A percentile compares a stretch with the other conserved stretches of the same genome.
Evolutionary conservation across 1,140 invertebrate genomes (phyloP).

Genomic region (Pachypsylla venusta): DNA sequence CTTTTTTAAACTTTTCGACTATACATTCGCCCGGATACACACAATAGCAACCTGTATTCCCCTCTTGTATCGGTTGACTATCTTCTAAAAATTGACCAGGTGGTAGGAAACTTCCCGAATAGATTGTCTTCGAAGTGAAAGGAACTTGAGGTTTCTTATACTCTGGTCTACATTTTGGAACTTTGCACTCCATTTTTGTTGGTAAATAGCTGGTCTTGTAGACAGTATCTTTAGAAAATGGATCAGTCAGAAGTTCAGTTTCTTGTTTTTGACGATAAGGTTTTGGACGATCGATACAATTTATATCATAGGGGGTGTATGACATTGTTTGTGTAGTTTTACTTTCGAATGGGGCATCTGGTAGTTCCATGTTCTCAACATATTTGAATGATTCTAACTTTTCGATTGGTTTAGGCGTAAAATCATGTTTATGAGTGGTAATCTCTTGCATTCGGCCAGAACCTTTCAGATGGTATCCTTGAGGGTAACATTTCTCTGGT

Average conservation of each 20-base stretch:
- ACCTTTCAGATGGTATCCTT: constrained; percentile 20
- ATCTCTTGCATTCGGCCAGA: constrained; percentile 19
- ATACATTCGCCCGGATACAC: constrained; percentile 20
- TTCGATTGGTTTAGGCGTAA: constrained; percentile 19
- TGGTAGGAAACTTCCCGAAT: not conserved
- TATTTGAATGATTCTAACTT: constrained; percentile 14
- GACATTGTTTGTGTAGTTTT: constrained; percentile 20
- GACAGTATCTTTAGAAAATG: not conserved
- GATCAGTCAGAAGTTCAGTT: not conserved
- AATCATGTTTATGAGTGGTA: constrained; percentile 22
- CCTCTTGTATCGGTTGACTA: not conserved
- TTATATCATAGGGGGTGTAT: constrained; percentile 17
- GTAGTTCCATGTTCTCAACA: constrained; percentile 18
- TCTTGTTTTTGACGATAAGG: not conserved
- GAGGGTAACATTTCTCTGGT: constrained; percentile 14
- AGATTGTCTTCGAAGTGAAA: not conserved
- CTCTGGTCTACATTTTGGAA: not conserved
- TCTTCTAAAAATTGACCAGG: not conserved
- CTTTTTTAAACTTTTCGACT: not conserved
- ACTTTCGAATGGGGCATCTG: constrained; percentile 19
- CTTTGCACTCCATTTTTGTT: not conserved
- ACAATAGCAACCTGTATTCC: constrained; percentile 19
- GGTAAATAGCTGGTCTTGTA: constrained; percentile 1
- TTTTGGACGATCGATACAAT: not conserved
- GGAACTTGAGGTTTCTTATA: not conserved